Evolutionary conservation across 2,797 vertebrate species (phyloP).

Genomic region (Enteromius argenteus): DNA sequence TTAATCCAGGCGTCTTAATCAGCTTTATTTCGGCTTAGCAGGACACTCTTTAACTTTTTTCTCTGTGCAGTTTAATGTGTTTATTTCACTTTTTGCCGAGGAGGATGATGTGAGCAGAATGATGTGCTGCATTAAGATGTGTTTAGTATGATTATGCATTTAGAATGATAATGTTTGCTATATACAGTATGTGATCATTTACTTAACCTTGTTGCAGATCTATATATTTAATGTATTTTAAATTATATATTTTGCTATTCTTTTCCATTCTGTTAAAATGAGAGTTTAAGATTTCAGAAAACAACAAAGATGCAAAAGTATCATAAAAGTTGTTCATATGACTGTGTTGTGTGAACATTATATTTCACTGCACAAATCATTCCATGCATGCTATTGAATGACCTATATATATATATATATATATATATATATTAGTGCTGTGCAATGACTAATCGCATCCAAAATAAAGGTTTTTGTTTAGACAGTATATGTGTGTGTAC

Average conservation of each 20-base stretch:
- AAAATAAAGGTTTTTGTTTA: too few species aligned
- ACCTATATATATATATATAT: too few species aligned
- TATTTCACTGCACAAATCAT: not conserved
- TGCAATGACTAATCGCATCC: too few species aligned
- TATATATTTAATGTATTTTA: not conserved
- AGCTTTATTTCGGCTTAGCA: slow-evolving; percentile 35
- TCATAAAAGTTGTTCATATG: not conserved
- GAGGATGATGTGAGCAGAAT: not conserved
- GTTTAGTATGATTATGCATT: not conserved
- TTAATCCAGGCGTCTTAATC: slow-evolving; percentile 47
- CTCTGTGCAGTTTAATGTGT: not conserved
- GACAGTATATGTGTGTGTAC: too few species aligned
- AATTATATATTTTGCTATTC: not conserved
- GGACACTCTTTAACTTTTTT: slow-evolving; percentile 22
- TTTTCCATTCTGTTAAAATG: not conserved
- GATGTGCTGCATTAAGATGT: not conserved
- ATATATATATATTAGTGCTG: too few species aligned
- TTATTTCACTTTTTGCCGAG: not conserved
- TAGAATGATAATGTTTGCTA: not conserved
- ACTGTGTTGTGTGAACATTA: not conserved
- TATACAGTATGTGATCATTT: not conserved
- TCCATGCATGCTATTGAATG: too few species aligned
- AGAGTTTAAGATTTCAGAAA: not conserved
- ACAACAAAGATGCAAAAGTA: not conserved
- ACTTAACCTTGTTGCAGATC: not conserved